A percentile compares a stretch with the other conserved stretches of the same genome.
phyloP scores from a whole-genome alignment of 2,113 vertebrate genomes.

The Psittacula cyanocephala region DNA sequence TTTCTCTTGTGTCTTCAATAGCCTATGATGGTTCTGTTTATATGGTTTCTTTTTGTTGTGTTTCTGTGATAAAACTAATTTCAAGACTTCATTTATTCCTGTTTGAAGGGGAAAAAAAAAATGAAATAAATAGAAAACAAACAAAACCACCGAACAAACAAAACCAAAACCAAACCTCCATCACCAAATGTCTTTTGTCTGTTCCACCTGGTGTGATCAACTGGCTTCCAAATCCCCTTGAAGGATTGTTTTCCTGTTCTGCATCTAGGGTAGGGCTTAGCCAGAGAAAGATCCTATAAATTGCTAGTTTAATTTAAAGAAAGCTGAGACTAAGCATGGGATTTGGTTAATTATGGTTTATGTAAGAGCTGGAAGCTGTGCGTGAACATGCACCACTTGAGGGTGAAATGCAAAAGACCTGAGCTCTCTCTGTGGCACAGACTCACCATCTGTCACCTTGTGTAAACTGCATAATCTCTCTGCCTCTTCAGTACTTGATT shows the following conservation, averaged over 20 bases:
- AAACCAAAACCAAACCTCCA: background rate
- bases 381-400: rapidly evolving
- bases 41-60: background rate
- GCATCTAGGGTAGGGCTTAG: background rate
- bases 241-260: background rate
- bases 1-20: background rate
- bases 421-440: background rate
- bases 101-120: rapidly evolving
- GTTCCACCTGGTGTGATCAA: background rate
- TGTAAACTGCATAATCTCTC: background rate
- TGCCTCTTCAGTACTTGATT: background rate
- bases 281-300: background rate
- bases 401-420: background rate
- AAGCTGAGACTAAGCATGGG: background rate
- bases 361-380: background rate
- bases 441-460: background rate
- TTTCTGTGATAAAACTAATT: background rate
- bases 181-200: background rate
- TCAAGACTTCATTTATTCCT: background rate
- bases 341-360: background rate
- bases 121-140: rapidly evolving
- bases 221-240: background rate
- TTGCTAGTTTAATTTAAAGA: background rate
- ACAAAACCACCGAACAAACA: rapidly evolving
- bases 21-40: background rate